A percentile compares a stretch with the other conserved stretches of the same genome.
Conservation (phyloP, 2,888 invertebrate genomes). For the Fragum whitleyi region DNA sequence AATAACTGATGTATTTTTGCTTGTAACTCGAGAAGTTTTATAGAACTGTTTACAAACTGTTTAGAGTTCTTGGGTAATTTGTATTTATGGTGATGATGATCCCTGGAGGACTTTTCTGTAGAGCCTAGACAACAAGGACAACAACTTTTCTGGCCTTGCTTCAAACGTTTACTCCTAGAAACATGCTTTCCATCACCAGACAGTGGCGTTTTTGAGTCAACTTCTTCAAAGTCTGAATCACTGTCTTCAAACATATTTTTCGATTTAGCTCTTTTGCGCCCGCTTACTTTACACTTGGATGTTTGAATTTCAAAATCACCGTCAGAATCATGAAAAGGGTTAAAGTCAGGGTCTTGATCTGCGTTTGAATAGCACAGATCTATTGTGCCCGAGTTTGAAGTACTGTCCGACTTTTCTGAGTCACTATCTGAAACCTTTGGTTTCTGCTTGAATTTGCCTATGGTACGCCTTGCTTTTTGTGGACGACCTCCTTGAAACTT, state of each 20-base stretch:
- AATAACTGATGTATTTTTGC: constrained; percentile 64
- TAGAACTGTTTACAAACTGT: constrained; percentile 57
- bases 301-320: constrained; percentile 41
- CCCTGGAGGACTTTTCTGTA: background rate
- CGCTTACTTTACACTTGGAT: background rate
- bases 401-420: constrained; percentile 30
- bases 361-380: constrained; percentile 12
- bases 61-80: constrained; percentile 56
- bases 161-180: constrained; percentile 47
- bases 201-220: background rate
- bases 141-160: constrained; percentile 53
- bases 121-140: constrained; percentile 59
- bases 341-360: constrained; percentile 48
- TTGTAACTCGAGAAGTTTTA: constrained; percentile 53
- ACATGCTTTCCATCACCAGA: constrained; percentile 8
- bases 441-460: constrained; percentile 28
- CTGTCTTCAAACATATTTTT: background rate
- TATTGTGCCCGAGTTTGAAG: constrained; percentile 40
- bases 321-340: constrained; percentile 46
- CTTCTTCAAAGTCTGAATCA: constrained; percentile 7
- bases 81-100: constrained; percentile 32
- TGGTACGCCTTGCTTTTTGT: constrained; percentile 44
- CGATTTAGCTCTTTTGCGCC: background rate
- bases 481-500: constrained; percentile 23
- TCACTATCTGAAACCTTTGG: constrained; percentile 35